Conservation (phyloP, 2,888 invertebrate species). For the Torymus tubicola region DNA sequence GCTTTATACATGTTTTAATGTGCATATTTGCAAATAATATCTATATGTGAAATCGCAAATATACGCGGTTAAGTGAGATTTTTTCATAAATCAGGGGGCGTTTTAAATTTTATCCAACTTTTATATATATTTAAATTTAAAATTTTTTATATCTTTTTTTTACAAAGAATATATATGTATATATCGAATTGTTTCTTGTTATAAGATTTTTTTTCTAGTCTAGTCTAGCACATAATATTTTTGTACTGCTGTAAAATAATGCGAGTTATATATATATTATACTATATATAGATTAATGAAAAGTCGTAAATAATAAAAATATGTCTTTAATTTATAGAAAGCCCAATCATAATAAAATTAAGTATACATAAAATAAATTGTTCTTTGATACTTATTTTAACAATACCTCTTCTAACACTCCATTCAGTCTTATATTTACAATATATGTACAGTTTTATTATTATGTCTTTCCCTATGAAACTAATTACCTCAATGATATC, state of each 20-base stretch:
- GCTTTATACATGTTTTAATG: no score
- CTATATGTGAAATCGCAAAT: not conserved
- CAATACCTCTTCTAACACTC: no score
- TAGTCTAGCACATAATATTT: conserved; percentile 45
- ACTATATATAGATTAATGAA: not conserved
- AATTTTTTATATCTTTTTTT: conserved; percentile 25
- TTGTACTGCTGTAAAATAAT: conserved; percentile 31
- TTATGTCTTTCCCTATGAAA: no score
- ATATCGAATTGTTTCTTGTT: conserved; percentile 42
- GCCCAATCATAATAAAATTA: no score
- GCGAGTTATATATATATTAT: not conserved
- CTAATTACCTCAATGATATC: no score
- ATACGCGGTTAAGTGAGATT: conserved; percentile 8
- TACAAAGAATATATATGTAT: conserved; percentile 32
- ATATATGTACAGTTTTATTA: no score
- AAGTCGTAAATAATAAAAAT: no score
- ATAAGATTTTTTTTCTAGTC: conserved; percentile 47
- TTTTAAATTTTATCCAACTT: not conserved
- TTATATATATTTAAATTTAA: conserved; percentile 6
- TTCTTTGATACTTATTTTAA: no score
- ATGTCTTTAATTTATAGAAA: no score
- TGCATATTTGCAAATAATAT: no score
- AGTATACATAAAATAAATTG: no score
- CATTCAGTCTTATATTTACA: no score
- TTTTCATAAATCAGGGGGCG: not conserved